Percentiles rank a stretch among this genome's conserved stretches.
These are phyloP conservation scores for Acrossocheilus wenchowensis DNA, from an alignment of 2,797 vertebrate genomes.

Conservation along the genomic window DNA sequence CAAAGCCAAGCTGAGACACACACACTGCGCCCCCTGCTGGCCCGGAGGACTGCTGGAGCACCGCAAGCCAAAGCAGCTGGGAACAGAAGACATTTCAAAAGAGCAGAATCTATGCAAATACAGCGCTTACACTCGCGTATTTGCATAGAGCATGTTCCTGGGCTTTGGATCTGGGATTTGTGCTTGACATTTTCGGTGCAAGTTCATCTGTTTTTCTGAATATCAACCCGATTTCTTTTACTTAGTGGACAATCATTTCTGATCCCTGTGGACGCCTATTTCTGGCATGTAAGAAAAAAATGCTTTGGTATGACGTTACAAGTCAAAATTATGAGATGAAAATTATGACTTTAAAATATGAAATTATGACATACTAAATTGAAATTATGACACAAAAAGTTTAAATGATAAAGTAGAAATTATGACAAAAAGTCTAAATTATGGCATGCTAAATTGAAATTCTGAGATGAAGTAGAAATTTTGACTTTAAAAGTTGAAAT, in stretches of 20 bases:
- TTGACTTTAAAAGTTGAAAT: neutral
- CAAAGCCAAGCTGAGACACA: constrained; percentile 71
- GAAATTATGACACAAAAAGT: neutral
- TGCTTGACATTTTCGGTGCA: neutral
- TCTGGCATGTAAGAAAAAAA: neutral
- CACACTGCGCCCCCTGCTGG: constrained; percentile 62
- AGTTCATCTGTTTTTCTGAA: neutral
- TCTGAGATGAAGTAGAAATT: neutral
- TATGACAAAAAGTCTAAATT: neutral
- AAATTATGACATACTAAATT: neutral
- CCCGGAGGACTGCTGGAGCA: constrained; percentile 50
- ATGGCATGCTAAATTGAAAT: neutral
- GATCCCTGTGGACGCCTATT: neutral
- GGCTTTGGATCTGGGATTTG: neutral
- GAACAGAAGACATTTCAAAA: constrained; percentile 67
- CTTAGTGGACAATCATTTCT: neutral
- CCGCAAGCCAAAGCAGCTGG: constrained; percentile 58
- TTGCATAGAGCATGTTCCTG: neutral
- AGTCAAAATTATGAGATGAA: neutral
- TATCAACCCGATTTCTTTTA: neutral
- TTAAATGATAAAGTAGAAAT: too few relatives aligned
- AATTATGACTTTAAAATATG: neutral
- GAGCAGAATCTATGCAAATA: constrained; percentile 5
- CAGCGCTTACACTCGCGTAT: neutral
- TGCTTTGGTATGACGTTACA: neutral